Evolutionary conservation across 2,888 invertebrate genomes (phyloP).

Genomic region (Pegoplata infirma): DNA sequence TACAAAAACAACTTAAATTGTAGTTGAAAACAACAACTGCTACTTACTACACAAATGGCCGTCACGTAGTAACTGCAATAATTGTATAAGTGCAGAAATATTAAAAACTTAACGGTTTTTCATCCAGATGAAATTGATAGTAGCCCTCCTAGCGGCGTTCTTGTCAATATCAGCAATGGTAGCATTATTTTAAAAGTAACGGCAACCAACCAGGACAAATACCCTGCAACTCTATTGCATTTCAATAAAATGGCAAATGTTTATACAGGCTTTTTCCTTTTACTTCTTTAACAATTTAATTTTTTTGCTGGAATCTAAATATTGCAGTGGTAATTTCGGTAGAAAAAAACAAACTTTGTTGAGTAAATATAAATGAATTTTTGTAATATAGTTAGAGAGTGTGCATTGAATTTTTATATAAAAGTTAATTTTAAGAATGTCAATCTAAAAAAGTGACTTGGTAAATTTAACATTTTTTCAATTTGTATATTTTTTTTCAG

Average conservation of each 20-base stretch:
- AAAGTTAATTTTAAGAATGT: slow-evolving; percentile 39
- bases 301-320: neutral
- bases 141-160: too few relatives aligned
- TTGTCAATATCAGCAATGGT: too few relatives aligned
- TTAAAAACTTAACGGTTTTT: too few relatives aligned
- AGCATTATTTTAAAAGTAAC: too few relatives aligned
- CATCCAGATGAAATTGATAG: too few relatives aligned
- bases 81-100: too few relatives aligned
- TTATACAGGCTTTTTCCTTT: slow-evolving; percentile 58
- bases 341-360: slow-evolving; percentile 25
- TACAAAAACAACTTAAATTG: too few relatives aligned
- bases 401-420: slow-evolving; percentile 32
- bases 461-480: slow-evolving; percentile 17
- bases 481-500: neutral
- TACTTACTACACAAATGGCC: too few relatives aligned
- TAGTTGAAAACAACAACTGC: too few relatives aligned
- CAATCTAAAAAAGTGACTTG: slow-evolving; percentile 32
- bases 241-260: slow-evolving; percentile 59
- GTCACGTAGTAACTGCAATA: too few relatives aligned
- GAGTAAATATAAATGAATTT: slow-evolving; percentile 23
- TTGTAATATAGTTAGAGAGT: slow-evolving; percentile 10
- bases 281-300: neutral
- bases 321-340: slow-evolving; percentile 12
- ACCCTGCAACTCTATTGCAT: slow-evolving; percentile 39
- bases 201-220: neutral